A percentile compares a stretch with the other conserved stretches of the same genome.
These are phyloP conservation scores for Salvelinus fontinalis DNA, from an alignment of 2,113 vertebrate genomes.

Conservation along the genomic window DNA sequence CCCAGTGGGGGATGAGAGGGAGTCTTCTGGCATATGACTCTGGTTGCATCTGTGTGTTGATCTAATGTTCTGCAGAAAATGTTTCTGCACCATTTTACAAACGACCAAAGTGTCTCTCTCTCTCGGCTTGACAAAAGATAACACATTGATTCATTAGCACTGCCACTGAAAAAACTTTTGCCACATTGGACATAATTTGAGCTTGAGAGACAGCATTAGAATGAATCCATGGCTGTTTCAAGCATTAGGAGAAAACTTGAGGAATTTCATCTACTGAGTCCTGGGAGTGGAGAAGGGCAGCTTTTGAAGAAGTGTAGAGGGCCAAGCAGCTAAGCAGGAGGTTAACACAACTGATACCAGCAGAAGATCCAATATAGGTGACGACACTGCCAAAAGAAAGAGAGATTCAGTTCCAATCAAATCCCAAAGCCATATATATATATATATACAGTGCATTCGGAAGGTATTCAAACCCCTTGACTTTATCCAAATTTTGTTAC, in stretches of 20 bases:
- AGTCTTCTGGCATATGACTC: not conserved
- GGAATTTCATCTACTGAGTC: slow-evolving; percentile 22
- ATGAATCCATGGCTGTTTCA: not conserved
- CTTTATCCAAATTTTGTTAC: too few relatives aligned
- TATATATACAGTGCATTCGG: too few relatives aligned
- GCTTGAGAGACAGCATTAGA: slow-evolving; percentile 16
- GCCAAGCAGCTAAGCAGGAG: slow-evolving; percentile 52
- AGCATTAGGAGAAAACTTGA: slow-evolving; percentile 18
- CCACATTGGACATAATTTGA: slow-evolving; percentile 20
- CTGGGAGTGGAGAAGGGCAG: slow-evolving; percentile 1
- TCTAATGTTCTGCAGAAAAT: not conserved
- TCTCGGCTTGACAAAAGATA: not conserved
- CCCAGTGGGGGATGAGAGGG: not conserved
- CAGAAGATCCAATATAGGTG: slow-evolving; percentile 24
- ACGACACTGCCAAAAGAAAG: slow-evolving; percentile 47
- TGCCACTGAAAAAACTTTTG: slow-evolving; percentile 24
- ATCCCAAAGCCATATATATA: not conserved
- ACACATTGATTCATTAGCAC: not conserved
- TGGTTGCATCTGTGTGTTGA: not conserved
- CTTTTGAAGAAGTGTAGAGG: slow-evolving; percentile 37
- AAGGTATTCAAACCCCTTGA: too few relatives aligned
- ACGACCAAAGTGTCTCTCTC: slow-evolving; percentile 27
- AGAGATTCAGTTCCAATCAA: not conserved
- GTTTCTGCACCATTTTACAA: not conserved
- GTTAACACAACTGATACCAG: slow-evolving; percentile 28